Conservation (phyloP, 2,797 vertebrate species). For the Pterois miles region DNA sequence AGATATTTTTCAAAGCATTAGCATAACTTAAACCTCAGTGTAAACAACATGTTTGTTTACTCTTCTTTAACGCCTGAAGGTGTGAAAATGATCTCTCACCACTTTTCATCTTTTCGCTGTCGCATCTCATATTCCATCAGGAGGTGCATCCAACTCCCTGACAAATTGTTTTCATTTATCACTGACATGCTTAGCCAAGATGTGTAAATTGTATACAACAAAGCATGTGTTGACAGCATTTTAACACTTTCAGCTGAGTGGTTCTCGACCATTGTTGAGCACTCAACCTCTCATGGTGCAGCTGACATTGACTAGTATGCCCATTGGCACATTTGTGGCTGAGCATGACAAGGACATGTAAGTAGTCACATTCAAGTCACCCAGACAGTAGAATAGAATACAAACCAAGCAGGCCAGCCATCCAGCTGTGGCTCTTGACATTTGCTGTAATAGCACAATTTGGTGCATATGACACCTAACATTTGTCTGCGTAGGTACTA, state of each 20-base stretch:
- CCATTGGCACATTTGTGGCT: not conserved
- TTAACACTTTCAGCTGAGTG: not conserved
- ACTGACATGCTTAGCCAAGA: not conserved
- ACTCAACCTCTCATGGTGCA: not conserved
- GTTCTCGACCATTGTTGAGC: not conserved
- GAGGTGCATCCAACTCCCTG: constrained; percentile 12
- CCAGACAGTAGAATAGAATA: not conserved
- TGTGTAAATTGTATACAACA: constrained; percentile 5
- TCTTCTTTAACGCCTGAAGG: constrained; percentile 2
- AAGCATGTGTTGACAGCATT: constrained; percentile 2
- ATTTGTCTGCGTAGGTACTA: not conserved
- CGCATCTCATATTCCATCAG: not conserved
- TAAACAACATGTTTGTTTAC: constrained; percentile 39
- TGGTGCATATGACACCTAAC: not conserved
- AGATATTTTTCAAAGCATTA: constrained; percentile 27
- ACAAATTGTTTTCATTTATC: not conserved
- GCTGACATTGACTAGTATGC: not conserved
- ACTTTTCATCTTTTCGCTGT: not conserved
- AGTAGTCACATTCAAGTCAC: not conserved
- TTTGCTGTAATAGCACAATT: not conserved
- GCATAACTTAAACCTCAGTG: constrained; percentile 31
- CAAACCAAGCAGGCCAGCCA: not conserved
- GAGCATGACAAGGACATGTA: not conserved
- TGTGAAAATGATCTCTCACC: constrained; percentile 11
- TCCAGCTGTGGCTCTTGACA: not conserved